Evolutionary conservation across 1,140 invertebrate species (phyloP).

Genomic region (Apis florea): DNA sequence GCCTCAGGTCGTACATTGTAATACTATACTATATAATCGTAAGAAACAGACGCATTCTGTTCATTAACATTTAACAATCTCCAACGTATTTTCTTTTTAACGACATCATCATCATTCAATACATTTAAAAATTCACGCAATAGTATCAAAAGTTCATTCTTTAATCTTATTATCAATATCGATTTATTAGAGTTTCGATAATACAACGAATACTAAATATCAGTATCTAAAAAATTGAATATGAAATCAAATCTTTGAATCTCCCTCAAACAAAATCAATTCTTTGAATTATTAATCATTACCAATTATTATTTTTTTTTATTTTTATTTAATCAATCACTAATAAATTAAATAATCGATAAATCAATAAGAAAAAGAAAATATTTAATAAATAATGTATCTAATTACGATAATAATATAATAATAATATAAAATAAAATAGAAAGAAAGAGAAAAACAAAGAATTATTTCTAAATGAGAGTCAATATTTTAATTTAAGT

Average conservation of each 20-base stretch:
- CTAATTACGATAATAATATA: background rate
- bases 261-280: background rate
- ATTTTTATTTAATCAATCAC: background rate
- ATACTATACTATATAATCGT: constrained; percentile 30
- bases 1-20: constrained; percentile 34
- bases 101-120: background rate
- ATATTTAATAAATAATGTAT: constrained; percentile 1
- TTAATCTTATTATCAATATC: background rate
- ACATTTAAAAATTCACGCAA: constrained; percentile 3
- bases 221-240: background rate
- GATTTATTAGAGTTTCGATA: background rate
- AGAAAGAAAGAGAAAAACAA: background rate
- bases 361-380: background rate
- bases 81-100: background rate
- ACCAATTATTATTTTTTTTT: background rate
- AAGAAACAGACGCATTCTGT: constrained; percentile 20
- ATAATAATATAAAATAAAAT: background rate
- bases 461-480: background rate
- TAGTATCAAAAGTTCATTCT: background rate
- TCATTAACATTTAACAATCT: constrained; percentile 6
- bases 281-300: no score
- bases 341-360: background rate
- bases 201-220: background rate
- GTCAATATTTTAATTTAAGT: background rate
- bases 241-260: background rate